Conservation (phyloP, 2,888 invertebrate species). For the Eilema caniola region DNA sequence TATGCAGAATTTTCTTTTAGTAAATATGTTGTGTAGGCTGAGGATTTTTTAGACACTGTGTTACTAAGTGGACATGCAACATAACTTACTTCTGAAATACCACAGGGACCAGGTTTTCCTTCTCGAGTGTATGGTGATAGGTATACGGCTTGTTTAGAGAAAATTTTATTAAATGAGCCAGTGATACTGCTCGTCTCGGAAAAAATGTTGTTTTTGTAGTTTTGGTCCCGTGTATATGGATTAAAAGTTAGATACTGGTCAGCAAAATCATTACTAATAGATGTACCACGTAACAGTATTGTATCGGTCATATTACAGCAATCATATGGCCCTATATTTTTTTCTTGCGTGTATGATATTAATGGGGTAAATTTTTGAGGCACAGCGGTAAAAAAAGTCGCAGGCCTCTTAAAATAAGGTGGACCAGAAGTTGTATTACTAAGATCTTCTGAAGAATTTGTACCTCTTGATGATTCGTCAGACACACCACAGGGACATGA, state of each 20-base stretch:
- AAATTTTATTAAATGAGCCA: neutral
- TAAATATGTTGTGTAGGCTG: neutral
- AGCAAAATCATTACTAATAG: conserved; percentile 2
- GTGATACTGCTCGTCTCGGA: neutral
- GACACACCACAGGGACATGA: conserved; percentile 2
- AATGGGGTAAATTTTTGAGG: conserved; percentile 6
- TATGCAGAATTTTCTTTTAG: neutral
- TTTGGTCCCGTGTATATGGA: neutral
- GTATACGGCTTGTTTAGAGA: neutral
- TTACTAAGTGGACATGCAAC: neutral
- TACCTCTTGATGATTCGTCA: neutral
- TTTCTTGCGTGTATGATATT: neutral
- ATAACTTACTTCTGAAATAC: neutral
- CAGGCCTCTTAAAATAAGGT: conserved; percentile 10
- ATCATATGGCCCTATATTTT: neutral
- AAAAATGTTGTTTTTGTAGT: neutral
- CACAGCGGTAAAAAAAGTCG: neutral
- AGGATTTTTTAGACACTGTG: neutral
- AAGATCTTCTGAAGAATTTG: neutral
- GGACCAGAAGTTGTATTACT: neutral
- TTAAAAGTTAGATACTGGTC: neutral
- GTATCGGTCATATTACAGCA: neutral
- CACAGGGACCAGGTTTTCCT: conserved; percentile 9
- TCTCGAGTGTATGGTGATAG: conserved; percentile 10
- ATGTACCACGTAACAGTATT: neutral